Conservation (phyloP, 2,113 vertebrate genomes). For the Seriola aureovittata region DNA sequence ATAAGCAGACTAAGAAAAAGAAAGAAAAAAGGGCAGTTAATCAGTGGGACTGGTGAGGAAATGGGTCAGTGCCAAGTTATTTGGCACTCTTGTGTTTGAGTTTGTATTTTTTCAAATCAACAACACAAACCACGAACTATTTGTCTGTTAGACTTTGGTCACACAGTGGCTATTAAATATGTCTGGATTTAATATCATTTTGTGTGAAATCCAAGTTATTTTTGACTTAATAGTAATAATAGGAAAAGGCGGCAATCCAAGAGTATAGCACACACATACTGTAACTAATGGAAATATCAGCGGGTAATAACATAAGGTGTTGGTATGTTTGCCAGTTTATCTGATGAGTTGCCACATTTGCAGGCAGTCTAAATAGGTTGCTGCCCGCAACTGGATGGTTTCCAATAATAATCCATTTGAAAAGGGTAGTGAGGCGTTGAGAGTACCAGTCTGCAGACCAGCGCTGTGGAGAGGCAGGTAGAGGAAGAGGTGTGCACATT, state of each 20-base stretch:
- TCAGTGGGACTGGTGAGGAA: conserved; percentile 26
- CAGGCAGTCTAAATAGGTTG: neutral
- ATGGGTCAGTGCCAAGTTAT: conserved; percentile 1
- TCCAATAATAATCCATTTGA: conserved; percentile 52
- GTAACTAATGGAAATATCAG: neutral
- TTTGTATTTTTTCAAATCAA: neutral
- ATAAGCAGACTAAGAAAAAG: conserved; percentile 24
- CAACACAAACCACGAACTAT: conserved; percentile 8
- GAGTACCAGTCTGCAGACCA: conserved; percentile 32
- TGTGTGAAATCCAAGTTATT: too few relatives aligned
- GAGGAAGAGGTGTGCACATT: conserved; percentile 18
- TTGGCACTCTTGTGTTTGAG: neutral
- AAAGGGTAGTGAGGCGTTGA: conserved; percentile 31
- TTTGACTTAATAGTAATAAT: neutral
- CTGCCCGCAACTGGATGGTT: conserved; percentile 27
- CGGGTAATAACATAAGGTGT: neutral
- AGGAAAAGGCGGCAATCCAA: neutral
- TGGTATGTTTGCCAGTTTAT: conserved; percentile 1
- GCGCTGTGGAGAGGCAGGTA: conserved; percentile 10
- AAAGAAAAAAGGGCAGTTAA: conserved; percentile 6
- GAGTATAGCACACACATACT: neutral
- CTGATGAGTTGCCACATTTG: conserved; percentile 12
- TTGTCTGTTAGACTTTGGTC: neutral
- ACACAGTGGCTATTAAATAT: neutral
- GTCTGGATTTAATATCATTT: neutral